A percentile compares a stretch with the other conserved stretches of the same genome.
phyloP scores from a whole-genome alignment of 2,113 vertebrate genomes.

The Globicephala melas region DNA sequence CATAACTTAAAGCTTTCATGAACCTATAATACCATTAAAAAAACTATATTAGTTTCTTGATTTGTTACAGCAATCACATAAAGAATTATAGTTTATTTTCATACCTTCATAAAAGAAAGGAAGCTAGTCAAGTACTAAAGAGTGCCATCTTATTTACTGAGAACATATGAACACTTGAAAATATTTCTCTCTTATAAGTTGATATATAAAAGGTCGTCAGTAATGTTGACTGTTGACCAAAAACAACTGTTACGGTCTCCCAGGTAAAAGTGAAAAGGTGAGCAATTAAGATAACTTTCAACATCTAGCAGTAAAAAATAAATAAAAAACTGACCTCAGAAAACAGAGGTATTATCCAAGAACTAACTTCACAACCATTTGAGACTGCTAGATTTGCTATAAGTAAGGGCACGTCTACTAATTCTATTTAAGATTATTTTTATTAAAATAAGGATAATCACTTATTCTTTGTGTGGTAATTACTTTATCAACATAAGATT shows the following conservation, averaged over 20 bases:
- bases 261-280: slow-evolving; percentile 1
- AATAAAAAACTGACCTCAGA: not conserved
- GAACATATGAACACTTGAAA: not conserved
- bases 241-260: not conserved
- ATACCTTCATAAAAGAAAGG: not conserved
- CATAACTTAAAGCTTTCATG: slow-evolving; percentile 98
- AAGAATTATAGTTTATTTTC: not conserved
- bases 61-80: slow-evolving; percentile 1
- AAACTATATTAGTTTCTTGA: slow-evolving; percentile 56
- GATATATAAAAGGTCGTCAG: not conserved
- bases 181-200: not conserved
- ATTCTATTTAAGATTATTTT: not conserved
- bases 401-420: not conserved
- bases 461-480: not conserved
- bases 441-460: slow-evolving; percentile 34
- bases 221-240: not conserved
- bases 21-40: slow-evolving; percentile 87
- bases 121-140: not conserved
- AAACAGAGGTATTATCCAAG: slow-evolving; percentile 9
- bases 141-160: not conserved
- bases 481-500: not conserved
- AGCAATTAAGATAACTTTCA: not conserved
- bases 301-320: not conserved
- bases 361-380: not conserved
- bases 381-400: not conserved